A percentile compares a stretch with the other conserved stretches of the same genome.
These are phyloP conservation scores for Alentia gelatinosa DNA, from an alignment of 2,888 invertebrate species.

Conservation along the genomic window DNA sequence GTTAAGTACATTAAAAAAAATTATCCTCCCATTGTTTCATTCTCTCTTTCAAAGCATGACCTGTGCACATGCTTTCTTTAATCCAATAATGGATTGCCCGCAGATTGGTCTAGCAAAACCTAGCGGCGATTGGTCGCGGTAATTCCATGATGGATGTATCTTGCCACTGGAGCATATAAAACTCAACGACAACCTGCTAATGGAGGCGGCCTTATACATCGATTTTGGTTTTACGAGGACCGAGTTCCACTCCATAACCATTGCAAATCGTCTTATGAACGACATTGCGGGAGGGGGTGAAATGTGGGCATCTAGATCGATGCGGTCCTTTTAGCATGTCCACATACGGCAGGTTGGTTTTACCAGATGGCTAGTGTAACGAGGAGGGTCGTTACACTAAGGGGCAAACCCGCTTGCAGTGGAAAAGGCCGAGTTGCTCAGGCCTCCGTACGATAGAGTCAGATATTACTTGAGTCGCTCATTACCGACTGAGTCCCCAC, in stretches of 20 bases:
- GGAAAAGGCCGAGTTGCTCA: background rate
- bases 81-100: slow-evolving; percentile 40
- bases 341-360: background rate
- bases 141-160: slow-evolving; percentile 33
- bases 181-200: background rate
- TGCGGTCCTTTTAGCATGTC: slow-evolving; percentile 18
- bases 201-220: background rate
- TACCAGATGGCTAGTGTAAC: too few relatives aligned
- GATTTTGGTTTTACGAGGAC: slow-evolving; percentile 36
- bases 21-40: background rate
- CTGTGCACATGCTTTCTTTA: slow-evolving; percentile 12
- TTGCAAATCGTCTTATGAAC: slow-evolving; percentile 47
- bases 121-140: slow-evolving; percentile 3
- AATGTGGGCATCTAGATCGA: background rate
- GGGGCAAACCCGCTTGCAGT: background rate
- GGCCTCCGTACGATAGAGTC: background rate
- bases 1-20: background rate
- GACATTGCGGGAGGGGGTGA: background rate
- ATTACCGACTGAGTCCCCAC: background rate
- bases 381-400: background rate
- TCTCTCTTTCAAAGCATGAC: background rate
- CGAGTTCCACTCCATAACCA: slow-evolving; percentile 20
- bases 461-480: background rate
- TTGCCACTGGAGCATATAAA: slow-evolving; percentile 33
- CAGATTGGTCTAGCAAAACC: background rate